A percentile compares a stretch with the other conserved stretches of the same genome.
Evolutionary conservation across 1,140 invertebrate genomes (phyloP).

Genomic region (Phthorimaea operculella): DNA sequence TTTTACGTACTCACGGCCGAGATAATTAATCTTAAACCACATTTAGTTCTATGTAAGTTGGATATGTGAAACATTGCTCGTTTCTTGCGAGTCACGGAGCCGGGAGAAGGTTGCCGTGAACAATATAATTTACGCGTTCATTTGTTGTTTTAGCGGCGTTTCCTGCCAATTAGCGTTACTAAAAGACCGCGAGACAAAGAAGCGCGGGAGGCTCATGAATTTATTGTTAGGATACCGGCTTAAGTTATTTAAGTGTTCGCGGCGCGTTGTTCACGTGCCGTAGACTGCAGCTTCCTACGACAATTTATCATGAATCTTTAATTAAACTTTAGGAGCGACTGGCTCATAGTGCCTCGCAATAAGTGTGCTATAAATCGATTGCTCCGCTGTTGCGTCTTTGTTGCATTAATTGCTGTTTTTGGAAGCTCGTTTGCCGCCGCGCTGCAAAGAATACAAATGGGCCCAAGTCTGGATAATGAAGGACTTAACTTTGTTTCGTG

Average conservation of each 20-base stretch:
- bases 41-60: background rate
- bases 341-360: constrained; percentile 46
- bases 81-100: background rate
- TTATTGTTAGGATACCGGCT: constrained; percentile 63
- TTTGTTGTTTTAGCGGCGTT: constrained; percentile 50
- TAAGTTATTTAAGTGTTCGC: constrained; percentile 64
- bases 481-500: background rate
- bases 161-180: constrained; percentile 58
- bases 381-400: constrained; percentile 14
- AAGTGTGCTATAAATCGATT: constrained; percentile 36
- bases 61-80: background rate
- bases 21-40: constrained; percentile 1
- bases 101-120: background rate
- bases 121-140: constrained; percentile 23
- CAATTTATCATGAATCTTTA: constrained; percentile 68
- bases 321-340: constrained; percentile 61
- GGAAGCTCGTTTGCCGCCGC: background rate
- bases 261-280: constrained; percentile 57
- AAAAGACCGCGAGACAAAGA: constrained; percentile 46
- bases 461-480: no score
- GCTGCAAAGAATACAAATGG: no score
- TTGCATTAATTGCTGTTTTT: constrained; percentile 8
- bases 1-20: background rate
- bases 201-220: constrained; percentile 54
- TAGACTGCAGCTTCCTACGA: constrained; percentile 61